Evolutionary conservation across 2,113 vertebrate species (phyloP).

Genomic region (Helogale parvula): DNA sequence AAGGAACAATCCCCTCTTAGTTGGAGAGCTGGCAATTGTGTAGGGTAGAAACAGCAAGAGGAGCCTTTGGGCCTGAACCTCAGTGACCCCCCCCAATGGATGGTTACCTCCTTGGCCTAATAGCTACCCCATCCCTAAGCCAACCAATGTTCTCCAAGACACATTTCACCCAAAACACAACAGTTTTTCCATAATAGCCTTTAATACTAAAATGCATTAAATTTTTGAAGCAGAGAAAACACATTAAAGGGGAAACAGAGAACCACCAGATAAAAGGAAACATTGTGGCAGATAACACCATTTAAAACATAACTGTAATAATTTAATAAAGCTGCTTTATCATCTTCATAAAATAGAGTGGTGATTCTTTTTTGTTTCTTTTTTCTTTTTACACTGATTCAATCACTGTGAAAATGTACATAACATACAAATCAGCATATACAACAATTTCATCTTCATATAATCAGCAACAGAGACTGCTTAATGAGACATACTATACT

Average conservation of each 20-base stretch:
- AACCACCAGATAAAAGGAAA: conserved; percentile 86
- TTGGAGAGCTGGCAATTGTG: background rate
- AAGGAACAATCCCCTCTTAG: background rate
- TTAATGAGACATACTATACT: conserved; percentile 81
- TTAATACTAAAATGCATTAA: conserved; percentile 91
- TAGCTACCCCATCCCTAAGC: background rate
- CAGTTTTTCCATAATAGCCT: conserved; percentile 88
- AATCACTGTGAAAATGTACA: conserved; percentile 91
- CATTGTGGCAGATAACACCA: conserved; percentile 85
- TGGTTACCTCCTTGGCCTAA: background rate
- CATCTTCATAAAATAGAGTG: conserved; percentile 90
- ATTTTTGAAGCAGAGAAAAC: conserved; percentile 88
- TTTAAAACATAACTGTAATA: conserved; percentile 89
- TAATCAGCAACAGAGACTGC: conserved; percentile 85
- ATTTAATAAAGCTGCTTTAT: conserved; percentile 92
- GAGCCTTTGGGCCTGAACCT: background rate
- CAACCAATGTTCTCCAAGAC: conserved; percentile 64
- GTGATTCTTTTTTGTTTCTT: conserved; percentile 85
- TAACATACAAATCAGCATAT: conserved; percentile 89
- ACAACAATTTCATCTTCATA: conserved; percentile 88
- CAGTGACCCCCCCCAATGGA: background rate
- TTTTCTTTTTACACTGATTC: conserved; percentile 88
- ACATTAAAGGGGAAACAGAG: conserved; percentile 87
- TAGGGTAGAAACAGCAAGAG: conserved; percentile 19
- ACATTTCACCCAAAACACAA: conserved; percentile 81